phyloP scores from a whole-genome alignment of 2,797 vertebrate species.

The Liparis tanakae region DNA sequence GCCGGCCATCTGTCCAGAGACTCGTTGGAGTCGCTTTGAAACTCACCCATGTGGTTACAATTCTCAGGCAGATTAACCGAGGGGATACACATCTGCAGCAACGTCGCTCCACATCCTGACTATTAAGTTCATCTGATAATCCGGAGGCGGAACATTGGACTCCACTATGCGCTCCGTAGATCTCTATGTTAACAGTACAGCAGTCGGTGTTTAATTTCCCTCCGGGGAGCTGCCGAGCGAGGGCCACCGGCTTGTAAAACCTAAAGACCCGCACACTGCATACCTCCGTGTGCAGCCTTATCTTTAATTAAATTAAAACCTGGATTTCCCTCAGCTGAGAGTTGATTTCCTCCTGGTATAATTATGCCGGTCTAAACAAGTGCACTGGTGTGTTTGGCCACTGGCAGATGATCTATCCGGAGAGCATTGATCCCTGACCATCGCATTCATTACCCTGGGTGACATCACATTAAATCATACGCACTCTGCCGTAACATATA shows the following conservation, averaged over 20 bases:
- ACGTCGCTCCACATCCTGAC: conserved; percentile 26
- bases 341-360: conserved; percentile 74
- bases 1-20: conserved; percentile 68
- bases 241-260: conserved; percentile 71
- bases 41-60: conserved; percentile 41
- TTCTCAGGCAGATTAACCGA: conserved; percentile 26
- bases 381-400: conserved; percentile 64
- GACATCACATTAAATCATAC: conserved; percentile 21
- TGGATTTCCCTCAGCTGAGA: conserved; percentile 74
- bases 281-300: conserved; percentile 59
- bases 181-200: conserved; percentile 65
- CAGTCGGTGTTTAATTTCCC: conserved; percentile 66
- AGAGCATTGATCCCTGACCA: conserved; percentile 72
- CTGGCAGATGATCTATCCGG: conserved; percentile 68
- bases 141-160: conserved; percentile 28
- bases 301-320: conserved; percentile 82
- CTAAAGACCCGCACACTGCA: conserved; percentile 65
- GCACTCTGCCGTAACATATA: conserved; percentile 14
- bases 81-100: conserved; percentile 5
- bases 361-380: conserved; percentile 64
- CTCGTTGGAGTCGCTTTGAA: conserved; percentile 50
- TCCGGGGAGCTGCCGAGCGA: conserved; percentile 61
- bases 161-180: conserved; percentile 45
- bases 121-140: conserved; percentile 21
- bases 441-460: conserved; percentile 45